Conservation (phyloP, 2,888 invertebrate genomes). For the Liopterus haemorrhoidalis region DNA sequence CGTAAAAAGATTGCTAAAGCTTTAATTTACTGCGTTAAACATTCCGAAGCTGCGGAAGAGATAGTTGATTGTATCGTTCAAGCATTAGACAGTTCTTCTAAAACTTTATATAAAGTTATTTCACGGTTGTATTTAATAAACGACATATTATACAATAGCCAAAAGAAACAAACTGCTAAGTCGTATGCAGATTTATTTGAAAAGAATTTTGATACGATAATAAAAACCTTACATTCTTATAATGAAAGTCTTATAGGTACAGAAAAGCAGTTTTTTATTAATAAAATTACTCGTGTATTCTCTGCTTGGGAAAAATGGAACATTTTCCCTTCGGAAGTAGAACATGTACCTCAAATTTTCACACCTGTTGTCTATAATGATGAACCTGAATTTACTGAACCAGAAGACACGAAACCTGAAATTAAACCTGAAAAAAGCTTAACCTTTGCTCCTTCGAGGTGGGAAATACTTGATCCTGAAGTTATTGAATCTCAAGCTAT, state of each 20-base stretch:
- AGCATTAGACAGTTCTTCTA: slow-evolving; percentile 64
- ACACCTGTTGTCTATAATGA: slow-evolving; percentile 2
- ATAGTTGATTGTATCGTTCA: slow-evolving; percentile 84
- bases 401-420: slow-evolving; percentile 13
- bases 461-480: slow-evolving; percentile 90
- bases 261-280: slow-evolving; percentile 12
- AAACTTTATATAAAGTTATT: slow-evolving; percentile 73
- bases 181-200: slow-evolving; percentile 73
- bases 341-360: slow-evolving; percentile 13
- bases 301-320: slow-evolving; percentile 9
- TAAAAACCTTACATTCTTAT: slow-evolving; percentile 64
- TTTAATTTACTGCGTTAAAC: slow-evolving; percentile 97
- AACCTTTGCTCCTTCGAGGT: slow-evolving; percentile 82
- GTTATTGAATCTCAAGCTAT: slow-evolving; percentile 72
- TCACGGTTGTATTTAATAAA: slow-evolving; percentile 90
- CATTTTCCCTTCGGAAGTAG: slow-evolving; percentile 8
- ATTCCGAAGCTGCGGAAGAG: slow-evolving; percentile 90
- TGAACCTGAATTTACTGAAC: slow-evolving; percentile 9
- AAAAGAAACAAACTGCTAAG: slow-evolving; percentile 76
- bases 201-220: slow-evolving; percentile 73
- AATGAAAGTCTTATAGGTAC: slow-evolving; percentile 56
- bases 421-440: slow-evolving; percentile 43
- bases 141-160: slow-evolving; percentile 93
- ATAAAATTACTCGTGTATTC: slow-evolving; percentile 9
- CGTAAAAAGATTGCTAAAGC: slow-evolving; percentile 76